Percentiles rank a stretch among this genome's conserved stretches.
Evolutionary conservation across 2,888 invertebrate species (phyloP).

Genomic region (Campopleginae sp.): DNA sequence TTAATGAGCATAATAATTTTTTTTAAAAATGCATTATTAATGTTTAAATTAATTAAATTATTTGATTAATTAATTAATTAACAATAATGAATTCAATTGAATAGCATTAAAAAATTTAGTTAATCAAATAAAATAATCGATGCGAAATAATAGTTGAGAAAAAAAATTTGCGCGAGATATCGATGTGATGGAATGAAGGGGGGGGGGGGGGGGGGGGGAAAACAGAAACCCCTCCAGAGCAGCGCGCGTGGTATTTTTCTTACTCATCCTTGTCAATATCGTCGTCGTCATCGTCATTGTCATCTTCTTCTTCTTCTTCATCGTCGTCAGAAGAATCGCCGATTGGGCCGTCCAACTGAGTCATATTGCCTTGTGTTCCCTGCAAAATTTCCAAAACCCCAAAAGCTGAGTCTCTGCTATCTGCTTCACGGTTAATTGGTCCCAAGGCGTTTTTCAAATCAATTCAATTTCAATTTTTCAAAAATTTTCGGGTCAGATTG

Average conservation of each 20-base stretch:
- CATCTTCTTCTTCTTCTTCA: constrained; percentile 90
- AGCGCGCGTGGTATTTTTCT: constrained; percentile 82
- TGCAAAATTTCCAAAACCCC: constrained; percentile 1
- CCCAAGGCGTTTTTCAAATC: no score
- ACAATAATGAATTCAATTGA: no score
- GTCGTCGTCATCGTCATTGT: constrained; percentile 85
- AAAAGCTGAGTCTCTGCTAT: no score
- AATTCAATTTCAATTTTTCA: no score
- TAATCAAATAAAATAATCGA: no score
- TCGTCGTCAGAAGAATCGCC: constrained; percentile 91
- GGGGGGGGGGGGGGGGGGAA: no score
- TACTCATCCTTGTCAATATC: constrained; percentile 84
- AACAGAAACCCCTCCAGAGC: constrained; percentile 80
- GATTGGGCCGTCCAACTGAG: constrained; percentile 87
- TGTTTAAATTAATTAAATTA: no score
- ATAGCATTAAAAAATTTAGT: no score
- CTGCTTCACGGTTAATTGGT: no score
- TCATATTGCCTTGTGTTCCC: constrained; percentile 77
- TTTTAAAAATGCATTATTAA: background rate
- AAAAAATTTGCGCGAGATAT: background rate
- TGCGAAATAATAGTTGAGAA: background rate
- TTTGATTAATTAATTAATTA: no score
- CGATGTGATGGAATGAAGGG: background rate
- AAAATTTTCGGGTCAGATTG: no score
- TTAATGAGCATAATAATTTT: background rate